Evolutionary conservation across 2,888 invertebrate species (phyloP).

Genomic region (Lepetodrilus schrolli): DNA sequence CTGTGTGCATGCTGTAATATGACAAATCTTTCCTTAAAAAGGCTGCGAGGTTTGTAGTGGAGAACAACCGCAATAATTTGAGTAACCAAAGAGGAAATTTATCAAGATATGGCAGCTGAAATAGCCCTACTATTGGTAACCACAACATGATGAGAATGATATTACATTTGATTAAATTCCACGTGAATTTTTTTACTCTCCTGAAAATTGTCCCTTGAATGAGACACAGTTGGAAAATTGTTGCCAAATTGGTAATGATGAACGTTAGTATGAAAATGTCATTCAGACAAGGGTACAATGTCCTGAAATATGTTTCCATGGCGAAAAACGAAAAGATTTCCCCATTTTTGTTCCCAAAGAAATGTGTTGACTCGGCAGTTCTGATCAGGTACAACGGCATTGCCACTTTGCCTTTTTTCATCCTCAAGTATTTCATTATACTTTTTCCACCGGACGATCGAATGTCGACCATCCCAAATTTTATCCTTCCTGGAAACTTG

Average conservation of each 20-base stretch:
- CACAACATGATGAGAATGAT: constrained; percentile 75
- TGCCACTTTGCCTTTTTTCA: constrained; percentile 34
- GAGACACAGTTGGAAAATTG: constrained; percentile 75
- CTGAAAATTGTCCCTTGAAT: constrained; percentile 68
- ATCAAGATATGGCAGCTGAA: constrained; percentile 74
- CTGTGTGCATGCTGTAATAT: constrained; percentile 50
- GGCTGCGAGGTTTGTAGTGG: constrained; percentile 68
- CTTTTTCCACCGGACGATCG: constrained; percentile 48
- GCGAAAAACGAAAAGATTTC: constrained; percentile 76
- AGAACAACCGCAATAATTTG: constrained; percentile 68
- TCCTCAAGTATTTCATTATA: constrained; percentile 47
- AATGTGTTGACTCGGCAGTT: constrained; percentile 74
- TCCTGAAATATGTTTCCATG: constrained; percentile 76
- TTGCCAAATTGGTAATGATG: constrained; percentile 75
- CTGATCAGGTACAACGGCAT: constrained; percentile 75
- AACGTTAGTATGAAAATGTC: constrained; percentile 77
- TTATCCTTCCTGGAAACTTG: constrained; percentile 78
- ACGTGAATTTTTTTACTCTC: constrained; percentile 73
- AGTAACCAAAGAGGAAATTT: constrained; percentile 69
- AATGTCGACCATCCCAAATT: constrained; percentile 74
- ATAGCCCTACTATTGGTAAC: constrained; percentile 76
- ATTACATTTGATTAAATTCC: constrained; percentile 76
- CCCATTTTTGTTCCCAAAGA: constrained; percentile 75
- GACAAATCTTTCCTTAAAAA: constrained; percentile 64
- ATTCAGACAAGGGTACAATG: constrained; percentile 77